Conservation (phyloP, 1,140 invertebrate species). For the Nasonia vitripennis region DNA sequence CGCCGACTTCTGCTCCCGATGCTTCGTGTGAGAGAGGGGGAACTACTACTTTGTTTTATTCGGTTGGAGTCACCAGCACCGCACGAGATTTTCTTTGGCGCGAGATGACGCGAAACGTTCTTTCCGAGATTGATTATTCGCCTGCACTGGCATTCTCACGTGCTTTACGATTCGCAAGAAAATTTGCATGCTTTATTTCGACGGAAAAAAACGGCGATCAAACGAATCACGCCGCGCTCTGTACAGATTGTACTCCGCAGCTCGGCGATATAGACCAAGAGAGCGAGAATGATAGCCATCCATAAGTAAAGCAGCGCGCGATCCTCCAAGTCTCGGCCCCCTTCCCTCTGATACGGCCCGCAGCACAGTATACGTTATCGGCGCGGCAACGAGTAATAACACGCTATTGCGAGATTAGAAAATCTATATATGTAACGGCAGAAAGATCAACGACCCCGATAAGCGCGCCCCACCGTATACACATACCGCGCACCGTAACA, state of each 20-base stretch:
- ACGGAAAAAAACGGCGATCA: not conserved
- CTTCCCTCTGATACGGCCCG: not conserved
- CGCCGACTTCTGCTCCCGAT: constrained; percentile 20
- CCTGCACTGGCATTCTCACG: too few species aligned
- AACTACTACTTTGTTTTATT: constrained; percentile 30
- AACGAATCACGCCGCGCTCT: not conserved
- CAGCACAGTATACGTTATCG: constrained; percentile 2
- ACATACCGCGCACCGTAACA: not conserved
- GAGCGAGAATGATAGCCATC: not conserved
- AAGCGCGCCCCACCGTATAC: not conserved
- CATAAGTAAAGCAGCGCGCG: not conserved
- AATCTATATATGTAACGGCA: constrained; percentile 23
- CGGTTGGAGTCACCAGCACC: not conserved
- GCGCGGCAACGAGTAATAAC: not conserved
- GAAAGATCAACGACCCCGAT: constrained; percentile 34
- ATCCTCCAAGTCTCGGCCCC: not conserved
- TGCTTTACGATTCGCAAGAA: too few species aligned
- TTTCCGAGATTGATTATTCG: too few species aligned
- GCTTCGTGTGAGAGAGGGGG: not conserved
- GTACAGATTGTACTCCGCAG: not conserved
- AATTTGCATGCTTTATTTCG: too few species aligned
- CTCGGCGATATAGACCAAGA: not conserved
- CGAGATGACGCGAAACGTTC: not conserved
- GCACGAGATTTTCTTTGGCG: constrained; percentile 2
- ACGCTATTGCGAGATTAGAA: not conserved